Evolutionary conservation across 30 jellyfish, hydroid and myxozoan genomes (phyloP).

Genomic region (Clytia hemisphaerica): DNA sequence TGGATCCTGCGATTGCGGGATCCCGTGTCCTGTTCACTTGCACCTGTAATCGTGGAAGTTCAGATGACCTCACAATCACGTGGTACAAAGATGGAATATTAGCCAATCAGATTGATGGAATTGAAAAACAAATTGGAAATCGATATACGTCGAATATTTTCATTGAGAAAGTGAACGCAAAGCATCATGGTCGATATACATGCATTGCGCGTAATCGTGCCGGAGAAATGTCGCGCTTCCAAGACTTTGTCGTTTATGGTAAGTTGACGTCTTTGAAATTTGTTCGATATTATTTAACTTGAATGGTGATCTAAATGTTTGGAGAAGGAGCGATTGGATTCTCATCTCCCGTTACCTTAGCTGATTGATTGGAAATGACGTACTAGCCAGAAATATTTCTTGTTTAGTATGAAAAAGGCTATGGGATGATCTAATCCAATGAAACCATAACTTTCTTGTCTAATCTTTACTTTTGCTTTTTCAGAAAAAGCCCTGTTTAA

Average conservation of each 20-base stretch:
- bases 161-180: conserved; percentile 44
- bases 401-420: background rate
- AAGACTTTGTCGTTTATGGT: conserved; percentile 74
- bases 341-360: conserved; percentile 41
- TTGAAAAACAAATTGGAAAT: conserved; percentile 36
- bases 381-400: background rate
- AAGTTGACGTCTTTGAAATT: conserved; percentile 47
- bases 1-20: conserved; percentile 68
- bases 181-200: conserved; percentile 85
- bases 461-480: background rate
- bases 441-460: background rate
- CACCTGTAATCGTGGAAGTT: conserved; percentile 15
- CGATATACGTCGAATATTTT: conserved; percentile 40
- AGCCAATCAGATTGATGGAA: conserved; percentile 34
- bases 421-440: background rate
- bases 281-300: conserved; percentile 52
- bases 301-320: conserved; percentile 46
- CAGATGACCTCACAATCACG: conserved; percentile 35
- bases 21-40: conserved; percentile 70
- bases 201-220: conserved; percentile 73
- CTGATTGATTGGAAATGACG: too few species aligned
- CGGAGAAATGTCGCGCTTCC: conserved; percentile 62
- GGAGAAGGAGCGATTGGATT: conserved; percentile 34
- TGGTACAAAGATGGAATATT: conserved; percentile 81
- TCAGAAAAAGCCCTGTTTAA: conserved; percentile 36